Evolutionary conservation across 2,797 vertebrate genomes (phyloP).

Genomic region (Lycodopsis pacificus): DNA sequence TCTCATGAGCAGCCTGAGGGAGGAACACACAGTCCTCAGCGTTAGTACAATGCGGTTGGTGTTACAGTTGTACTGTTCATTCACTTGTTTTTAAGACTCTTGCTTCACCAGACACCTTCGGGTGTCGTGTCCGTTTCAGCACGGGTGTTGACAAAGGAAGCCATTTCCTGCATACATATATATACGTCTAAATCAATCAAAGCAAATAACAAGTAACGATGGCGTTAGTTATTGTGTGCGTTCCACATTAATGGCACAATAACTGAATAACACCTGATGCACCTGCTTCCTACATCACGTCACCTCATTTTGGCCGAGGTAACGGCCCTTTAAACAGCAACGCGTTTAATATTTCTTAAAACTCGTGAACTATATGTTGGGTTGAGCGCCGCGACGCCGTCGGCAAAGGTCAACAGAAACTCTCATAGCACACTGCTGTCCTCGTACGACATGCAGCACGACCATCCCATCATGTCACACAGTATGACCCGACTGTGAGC

Average conservation of each 20-base stretch:
- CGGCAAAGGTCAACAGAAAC: too few species aligned
- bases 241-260: background rate
- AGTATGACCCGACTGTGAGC: background rate
- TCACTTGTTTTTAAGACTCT: background rate
- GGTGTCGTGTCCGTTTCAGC: background rate
- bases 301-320: background rate
- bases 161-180: background rate
- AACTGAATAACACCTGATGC: background rate
- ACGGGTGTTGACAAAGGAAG: background rate
- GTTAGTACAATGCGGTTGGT: background rate
- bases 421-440: too few species aligned
- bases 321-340: background rate
- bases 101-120: background rate
- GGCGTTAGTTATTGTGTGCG: background rate
- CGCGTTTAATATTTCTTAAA: background rate
- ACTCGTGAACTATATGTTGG: background rate
- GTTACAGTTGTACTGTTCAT: background rate
- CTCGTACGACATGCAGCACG: background rate
- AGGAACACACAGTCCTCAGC: background rate
- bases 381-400: background rate
- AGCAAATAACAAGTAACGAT: background rate
- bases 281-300: background rate
- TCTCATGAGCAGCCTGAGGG: constrained; percentile 84
- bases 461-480: rapidly evolving
- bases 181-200: background rate